Base-by-base conservation (phyloP, 2,888 invertebrate genomes). In the Heliconius cydno region DNA sequence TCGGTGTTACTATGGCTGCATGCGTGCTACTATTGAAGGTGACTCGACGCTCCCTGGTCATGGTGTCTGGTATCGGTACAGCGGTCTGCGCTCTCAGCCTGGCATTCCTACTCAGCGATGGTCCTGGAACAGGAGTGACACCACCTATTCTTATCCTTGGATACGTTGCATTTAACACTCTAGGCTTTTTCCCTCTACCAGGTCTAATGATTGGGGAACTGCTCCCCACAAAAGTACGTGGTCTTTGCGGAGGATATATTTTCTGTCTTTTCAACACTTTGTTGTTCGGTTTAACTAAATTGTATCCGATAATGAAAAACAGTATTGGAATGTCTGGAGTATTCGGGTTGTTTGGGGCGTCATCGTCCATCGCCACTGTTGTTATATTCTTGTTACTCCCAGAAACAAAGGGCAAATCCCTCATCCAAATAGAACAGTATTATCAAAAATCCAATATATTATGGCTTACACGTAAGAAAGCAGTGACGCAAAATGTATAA, bases 371-470 rank as follows among this genome's bases (percentile, higher is more conserved):
- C 15, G 96, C 96, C 1, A 96, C 97, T 0, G 76, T 96, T 3
- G 96, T 97, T 75, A 92, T 97, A 81, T 97, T 96, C 88, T 91
- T 97, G 0, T 94, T 97, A 79, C 90, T 97, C 65, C 97, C 97
- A 15, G 97, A 97, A 91, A 97, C 97, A 0, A 97, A 97, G 88
- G 96, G 96, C 63, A 96, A 96, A 80, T 96, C 96, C 10, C 91
- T 97, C 67, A 94, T 96, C 77, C 96, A 97, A 90, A 97, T 97
- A 84, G 97, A 97, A 90, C 97, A 97, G 91, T 97, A 97, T 89
- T 97, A 97, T 87, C 95, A 96, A 85, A 96, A 96, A 84, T 91
- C 96, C 63, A 96, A 96, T 86, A 94, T 96, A 87, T 86, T 96
- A 79, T 97, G 97, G 97, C 88, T 95, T 67, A 94, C 92, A 10